A percentile compares a stretch with the other conserved stretches of the same genome.
Evolutionary conservation across 2,888 invertebrate genomes (phyloP).

Genomic region (Patella depressa): DNA sequence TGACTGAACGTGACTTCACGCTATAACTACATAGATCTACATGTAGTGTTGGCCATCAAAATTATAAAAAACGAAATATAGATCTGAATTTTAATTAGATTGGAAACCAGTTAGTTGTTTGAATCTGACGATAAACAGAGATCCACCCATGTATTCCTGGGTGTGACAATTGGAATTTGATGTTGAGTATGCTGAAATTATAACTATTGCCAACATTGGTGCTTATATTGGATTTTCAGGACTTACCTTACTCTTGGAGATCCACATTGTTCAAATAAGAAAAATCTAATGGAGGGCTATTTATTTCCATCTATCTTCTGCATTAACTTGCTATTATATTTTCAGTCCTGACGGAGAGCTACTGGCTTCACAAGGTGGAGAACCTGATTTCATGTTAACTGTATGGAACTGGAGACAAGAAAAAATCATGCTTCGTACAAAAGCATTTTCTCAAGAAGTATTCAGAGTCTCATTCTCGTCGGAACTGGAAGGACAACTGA

Average conservation of each 20-base stretch:
- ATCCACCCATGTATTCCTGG: too few species aligned
- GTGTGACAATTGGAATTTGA: too few species aligned
- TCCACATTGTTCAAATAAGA: background rate
- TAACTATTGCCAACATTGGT: background rate
- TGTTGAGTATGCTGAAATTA: too few species aligned
- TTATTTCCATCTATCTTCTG: too few species aligned
- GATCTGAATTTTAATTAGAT: too few species aligned
- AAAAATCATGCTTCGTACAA: conserved; percentile 82
- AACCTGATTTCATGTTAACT: conserved; percentile 89
- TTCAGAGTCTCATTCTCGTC: conserved; percentile 86
- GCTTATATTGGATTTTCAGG: background rate
- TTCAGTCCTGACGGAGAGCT: conserved; percentile 84
- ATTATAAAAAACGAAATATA: too few species aligned
- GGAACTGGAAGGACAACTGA: conserved; percentile 83
- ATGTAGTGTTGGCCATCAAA: too few species aligned
- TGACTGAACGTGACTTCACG: too few species aligned
- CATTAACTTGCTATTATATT: conserved; percentile 30
- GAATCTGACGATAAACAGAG: too few species aligned
- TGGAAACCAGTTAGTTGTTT: too few species aligned
- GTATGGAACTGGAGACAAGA: conserved; percentile 90
- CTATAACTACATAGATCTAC: too few species aligned
- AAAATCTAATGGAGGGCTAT: too few species aligned
- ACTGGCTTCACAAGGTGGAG: conserved; percentile 85
- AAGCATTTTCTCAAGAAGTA: conserved; percentile 87
- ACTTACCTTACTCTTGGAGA: background rate